Evolutionary conservation across 2,888 invertebrate genomes (phyloP).

Genomic region (Polymixis lichenea): DNA sequence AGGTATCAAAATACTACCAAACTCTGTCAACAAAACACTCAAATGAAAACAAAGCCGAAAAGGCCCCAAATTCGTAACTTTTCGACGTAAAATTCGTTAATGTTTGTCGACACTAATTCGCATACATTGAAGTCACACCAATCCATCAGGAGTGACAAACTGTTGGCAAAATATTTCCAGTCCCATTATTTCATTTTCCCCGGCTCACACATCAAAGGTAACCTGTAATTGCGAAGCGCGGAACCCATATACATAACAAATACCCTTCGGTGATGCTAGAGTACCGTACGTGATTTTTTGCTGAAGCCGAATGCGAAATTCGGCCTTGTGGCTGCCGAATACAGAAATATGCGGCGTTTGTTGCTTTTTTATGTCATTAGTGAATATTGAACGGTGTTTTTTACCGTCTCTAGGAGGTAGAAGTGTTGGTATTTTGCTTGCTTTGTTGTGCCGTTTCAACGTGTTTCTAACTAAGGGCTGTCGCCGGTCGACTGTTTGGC

Average conservation of each 20-base stretch:
- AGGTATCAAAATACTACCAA: constrained; percentile 5
- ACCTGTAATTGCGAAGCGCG: constrained; percentile 66
- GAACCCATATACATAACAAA: constrained; percentile 52
- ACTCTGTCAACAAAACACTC: neutral
- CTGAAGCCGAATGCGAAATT: constrained; percentile 45
- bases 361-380: constrained; percentile 41
- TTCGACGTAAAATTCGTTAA: constrained; percentile 49
- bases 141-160: constrained; percentile 72
- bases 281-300: constrained; percentile 54
- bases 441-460: constrained; percentile 37
- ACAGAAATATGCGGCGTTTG: constrained; percentile 22
- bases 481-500: constrained; percentile 16
- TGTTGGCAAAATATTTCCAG: constrained; percentile 71
- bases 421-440: constrained; percentile 16
- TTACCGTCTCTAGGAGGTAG: constrained; percentile 9
- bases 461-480: constrained; percentile 50
- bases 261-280: constrained; percentile 41
- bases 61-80: constrained; percentile 28
- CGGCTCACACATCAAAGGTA: constrained; percentile 73
- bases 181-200: constrained; percentile 72
- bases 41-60: constrained; percentile 29
- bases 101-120: constrained; percentile 61
- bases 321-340: constrained; percentile 40
- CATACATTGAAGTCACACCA: constrained; percentile 54
- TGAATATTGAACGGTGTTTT: constrained; percentile 38